phyloP scores from a whole-genome alignment of 1,140 invertebrate species.

The Scaptomyza hsui region DNA sequence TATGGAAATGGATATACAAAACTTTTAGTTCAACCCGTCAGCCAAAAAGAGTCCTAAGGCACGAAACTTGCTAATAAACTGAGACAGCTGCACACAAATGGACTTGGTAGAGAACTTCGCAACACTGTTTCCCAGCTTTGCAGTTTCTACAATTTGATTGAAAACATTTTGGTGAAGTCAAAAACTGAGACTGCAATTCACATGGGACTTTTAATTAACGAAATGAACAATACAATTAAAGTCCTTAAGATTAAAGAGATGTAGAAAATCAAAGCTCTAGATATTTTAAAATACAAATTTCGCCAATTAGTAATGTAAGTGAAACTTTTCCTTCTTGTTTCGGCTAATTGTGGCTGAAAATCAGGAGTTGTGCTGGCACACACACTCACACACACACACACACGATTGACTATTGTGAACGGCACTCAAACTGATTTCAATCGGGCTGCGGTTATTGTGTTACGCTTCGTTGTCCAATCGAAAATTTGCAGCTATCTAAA shows the following conservation, averaged over 20 bases:
- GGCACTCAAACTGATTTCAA: conserved; percentile 56
- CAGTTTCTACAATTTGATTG: neutral
- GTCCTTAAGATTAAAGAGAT: too few species aligned
- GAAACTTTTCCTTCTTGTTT: neutral
- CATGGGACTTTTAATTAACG: too few species aligned
- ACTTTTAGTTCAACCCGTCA: conserved; percentile 46
- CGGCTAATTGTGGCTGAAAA: neutral
- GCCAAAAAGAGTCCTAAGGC: conserved; percentile 19
- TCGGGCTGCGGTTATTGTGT: conserved; percentile 66
- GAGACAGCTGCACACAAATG: conserved; percentile 46
- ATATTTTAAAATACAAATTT: too few species aligned
- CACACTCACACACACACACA: neutral
- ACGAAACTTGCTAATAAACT: conserved; percentile 59
- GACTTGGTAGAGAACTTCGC: neutral
- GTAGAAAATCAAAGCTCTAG: too few species aligned
- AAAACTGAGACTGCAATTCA: too few species aligned
- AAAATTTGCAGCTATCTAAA: conserved; percentile 60
- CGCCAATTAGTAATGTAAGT: too few species aligned
- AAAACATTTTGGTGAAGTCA: too few species aligned
- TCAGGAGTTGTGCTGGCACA: neutral
- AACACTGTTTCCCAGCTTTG: neutral
- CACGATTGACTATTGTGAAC: neutral
- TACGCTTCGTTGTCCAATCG: conserved; percentile 32
- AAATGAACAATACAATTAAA: too few species aligned
- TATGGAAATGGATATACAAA: conserved; percentile 68